Evolutionary conservation across 1,140 invertebrate species (phyloP), one percentile per base, ranked within the genome.

Genomic region (Aphaenogaster rudis): DNA sequence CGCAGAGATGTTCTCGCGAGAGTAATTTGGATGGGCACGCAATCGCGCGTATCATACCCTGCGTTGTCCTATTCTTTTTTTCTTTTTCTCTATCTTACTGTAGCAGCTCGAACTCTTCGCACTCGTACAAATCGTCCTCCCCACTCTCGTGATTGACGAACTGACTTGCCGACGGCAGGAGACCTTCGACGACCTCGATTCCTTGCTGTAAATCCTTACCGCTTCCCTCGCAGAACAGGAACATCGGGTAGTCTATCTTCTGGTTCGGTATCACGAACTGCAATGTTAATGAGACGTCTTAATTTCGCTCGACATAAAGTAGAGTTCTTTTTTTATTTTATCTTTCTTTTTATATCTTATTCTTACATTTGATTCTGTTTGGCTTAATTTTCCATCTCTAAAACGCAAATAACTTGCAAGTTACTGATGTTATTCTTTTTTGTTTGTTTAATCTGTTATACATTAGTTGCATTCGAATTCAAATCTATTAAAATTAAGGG

Each of bases 221-320:
- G 87, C 96, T 96, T 64, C 98, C 97, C 86, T 97, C 96, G 82
- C 96, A 97, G 92, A 98, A 97, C 48, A 97, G 96, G 95, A 98
- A 98, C 95, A 98, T 97, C 33, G 98, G 98, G 95, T 98, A 98
- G 90, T 97, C 97, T 45, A 93, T 95, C 89, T 96, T 96, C 74
- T 96, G 95, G 87, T 94, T 96, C 91, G 96, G 97, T 95, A 96
- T 96, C 90, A 96, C 95, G 93, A 96, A 97, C 97, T 96, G 95
- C 87, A 93, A 96, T 86, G 52, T 86, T 52, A 78, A 77, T 9
- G 4, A 89, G 66, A 71, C 64, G 21, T 54, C 71, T 36, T 84
- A 33, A 48, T 52, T 9, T 64, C 88, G 39, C 45, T 54, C 76
- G 48, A 61, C n/a, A 21, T n/a, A 6, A 81, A 80, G 1, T 61